Conservation (phyloP, 2,113 vertebrate species). For the Ammodramus savannarum region DNA sequence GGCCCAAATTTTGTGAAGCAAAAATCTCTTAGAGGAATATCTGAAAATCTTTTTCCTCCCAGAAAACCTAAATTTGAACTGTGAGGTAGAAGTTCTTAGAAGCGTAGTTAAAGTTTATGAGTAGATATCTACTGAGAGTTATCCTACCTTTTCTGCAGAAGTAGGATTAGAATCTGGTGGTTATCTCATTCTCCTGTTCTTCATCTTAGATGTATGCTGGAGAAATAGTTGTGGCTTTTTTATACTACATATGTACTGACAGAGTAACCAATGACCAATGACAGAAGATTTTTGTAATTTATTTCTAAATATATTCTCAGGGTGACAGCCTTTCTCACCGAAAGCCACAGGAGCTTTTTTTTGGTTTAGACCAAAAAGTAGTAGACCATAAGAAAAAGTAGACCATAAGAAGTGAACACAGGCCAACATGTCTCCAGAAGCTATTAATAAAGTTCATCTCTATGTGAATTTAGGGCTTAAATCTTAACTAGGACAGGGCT, state of each 20-base stretch:
- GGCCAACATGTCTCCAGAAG: rapidly evolving
- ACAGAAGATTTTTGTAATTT: not conserved
- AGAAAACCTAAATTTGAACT: not conserved
- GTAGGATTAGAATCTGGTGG: not conserved
- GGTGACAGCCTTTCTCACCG: not conserved
- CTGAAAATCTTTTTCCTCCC: not conserved
- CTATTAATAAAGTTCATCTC: not conserved
- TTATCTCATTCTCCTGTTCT: not conserved
- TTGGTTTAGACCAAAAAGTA: not conserved
- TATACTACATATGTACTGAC: not conserved
- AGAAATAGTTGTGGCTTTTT: not conserved
- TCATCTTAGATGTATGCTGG: not conserved
- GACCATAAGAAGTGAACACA: not conserved
- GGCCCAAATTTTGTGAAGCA: not conserved
- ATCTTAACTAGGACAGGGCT: not conserved
- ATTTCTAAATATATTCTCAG: not conserved
- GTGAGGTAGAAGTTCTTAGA: not conserved
- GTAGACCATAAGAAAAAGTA: no score
- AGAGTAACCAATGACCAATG: not conserved
- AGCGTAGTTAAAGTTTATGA: not conserved
- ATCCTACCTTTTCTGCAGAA: not conserved
- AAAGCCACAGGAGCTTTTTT: not conserved
- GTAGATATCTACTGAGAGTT: not conserved
- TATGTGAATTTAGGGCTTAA: not conserved
- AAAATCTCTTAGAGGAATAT: not conserved